Evolutionary conservation across 1,140 invertebrate species (phyloP).

Genomic region (Leptopilina clavipes): DNA sequence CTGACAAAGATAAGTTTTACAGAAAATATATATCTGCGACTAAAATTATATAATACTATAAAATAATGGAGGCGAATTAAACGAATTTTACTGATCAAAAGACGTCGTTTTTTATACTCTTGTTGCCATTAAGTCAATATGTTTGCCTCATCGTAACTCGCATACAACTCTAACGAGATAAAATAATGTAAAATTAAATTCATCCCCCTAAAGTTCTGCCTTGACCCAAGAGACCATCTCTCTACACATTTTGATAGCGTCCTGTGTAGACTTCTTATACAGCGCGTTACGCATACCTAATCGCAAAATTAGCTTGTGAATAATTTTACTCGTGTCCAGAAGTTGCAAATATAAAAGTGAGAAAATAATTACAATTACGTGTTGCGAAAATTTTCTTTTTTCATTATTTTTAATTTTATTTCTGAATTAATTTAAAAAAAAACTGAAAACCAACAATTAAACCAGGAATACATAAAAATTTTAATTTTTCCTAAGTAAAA

Average conservation of each 20-base stretch:
- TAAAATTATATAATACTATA: no score
- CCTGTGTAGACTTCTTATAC: conserved; percentile 42
- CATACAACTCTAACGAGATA: conserved; percentile 6
- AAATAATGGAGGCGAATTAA: no score
- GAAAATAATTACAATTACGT: conserved; percentile 35
- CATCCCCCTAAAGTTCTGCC: conserved; percentile 30
- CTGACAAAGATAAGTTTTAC: no score
- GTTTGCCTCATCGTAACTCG: neutral
- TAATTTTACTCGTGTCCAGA: conserved; percentile 57
- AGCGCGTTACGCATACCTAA: conserved; percentile 62
- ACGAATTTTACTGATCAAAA: no score
- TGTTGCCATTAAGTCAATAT: conserved; percentile 9
- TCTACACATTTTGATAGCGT: conserved; percentile 38
- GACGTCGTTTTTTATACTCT: no score
- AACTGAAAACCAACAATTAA: no score
- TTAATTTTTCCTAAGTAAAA: no score
- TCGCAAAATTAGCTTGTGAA: conserved; percentile 62
- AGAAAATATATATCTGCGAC: no score
- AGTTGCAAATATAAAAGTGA: conserved; percentile 34
- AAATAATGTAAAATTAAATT: conserved; percentile 27
- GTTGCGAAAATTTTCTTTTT: neutral
- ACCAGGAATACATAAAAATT: no score
- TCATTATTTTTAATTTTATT: no score
- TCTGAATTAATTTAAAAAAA: no score
- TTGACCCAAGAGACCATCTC: conserved; percentile 21